Percentiles rank a stretch among this genome's conserved stretches.
Conservation (phyloP, 2,888 invertebrate genomes). For the Pammene aurita region DNA sequence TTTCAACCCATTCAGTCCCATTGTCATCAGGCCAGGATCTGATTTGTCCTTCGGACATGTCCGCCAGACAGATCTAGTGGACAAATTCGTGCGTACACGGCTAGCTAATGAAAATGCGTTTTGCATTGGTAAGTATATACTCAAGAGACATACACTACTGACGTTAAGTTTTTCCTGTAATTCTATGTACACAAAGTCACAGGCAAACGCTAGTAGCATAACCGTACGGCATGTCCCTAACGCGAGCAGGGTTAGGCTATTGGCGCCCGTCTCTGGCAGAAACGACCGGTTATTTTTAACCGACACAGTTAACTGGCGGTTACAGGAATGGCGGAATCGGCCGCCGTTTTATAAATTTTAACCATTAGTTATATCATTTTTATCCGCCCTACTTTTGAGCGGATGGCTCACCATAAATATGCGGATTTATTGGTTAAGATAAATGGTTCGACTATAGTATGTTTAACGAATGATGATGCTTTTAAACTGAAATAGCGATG, state of each 20-base stretch:
- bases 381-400: slow-evolving; percentile 21
- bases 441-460: neutral
- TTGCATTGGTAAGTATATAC: too few species aligned
- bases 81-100: too few species aligned
- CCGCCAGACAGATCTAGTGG: too few species aligned
- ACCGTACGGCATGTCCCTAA: slow-evolving; percentile 22
- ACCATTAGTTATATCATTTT: slow-evolving; percentile 25
- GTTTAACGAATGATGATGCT: slow-evolving; percentile 2
- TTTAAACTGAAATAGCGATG: neutral
- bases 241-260: slow-evolving; percentile 53
- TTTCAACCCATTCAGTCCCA: too few species aligned
- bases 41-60: too few species aligned
- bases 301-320: slow-evolving; percentile 67
- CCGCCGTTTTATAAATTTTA: slow-evolving; percentile 28
- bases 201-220: neutral
- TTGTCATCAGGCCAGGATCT: too few species aligned
- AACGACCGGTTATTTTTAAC: slow-evolving; percentile 72
- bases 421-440: slow-evolving; percentile 3
- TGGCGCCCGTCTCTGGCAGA: slow-evolving; percentile 53
- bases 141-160: too few species aligned
- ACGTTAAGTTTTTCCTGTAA: too few species aligned
- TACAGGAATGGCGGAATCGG: slow-evolving; percentile 53
- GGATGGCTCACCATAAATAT: slow-evolving; percentile 12
- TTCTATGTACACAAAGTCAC: too few species aligned
- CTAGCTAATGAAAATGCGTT: too few species aligned